phyloP scores from a whole-genome alignment of 2,888 invertebrate species.

The Plagodis dolabraria region DNA sequence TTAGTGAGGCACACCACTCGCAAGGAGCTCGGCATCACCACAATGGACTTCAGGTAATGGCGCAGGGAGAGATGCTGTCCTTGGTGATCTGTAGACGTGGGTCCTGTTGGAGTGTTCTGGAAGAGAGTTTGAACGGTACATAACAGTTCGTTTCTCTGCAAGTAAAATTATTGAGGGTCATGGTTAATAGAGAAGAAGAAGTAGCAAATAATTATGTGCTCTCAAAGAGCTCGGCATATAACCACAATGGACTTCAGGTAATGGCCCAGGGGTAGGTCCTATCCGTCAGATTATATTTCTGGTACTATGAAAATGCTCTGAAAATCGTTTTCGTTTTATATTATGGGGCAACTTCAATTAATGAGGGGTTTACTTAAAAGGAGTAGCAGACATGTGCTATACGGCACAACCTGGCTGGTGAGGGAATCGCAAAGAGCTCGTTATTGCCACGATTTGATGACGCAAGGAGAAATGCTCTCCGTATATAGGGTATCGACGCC shows the following conservation, averaged over 20 bases:
- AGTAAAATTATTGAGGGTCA: too few species aligned
- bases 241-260: conserved; percentile 95
- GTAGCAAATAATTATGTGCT: conserved; percentile 97
- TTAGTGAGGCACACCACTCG: conserved; percentile 95
- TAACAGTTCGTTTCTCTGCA: too few species aligned
- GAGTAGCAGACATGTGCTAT: conserved; percentile 99
- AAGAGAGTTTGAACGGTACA: conserved; percentile 14
- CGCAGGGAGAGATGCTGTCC: conserved; percentile 80
- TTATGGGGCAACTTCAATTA: too few species aligned
- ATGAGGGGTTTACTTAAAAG: conserved; percentile 59
- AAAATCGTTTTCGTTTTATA: background rate
- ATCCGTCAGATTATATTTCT: conserved; percentile 46
- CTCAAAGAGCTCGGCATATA: conserved; percentile 96
- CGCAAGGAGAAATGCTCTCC: conserved; percentile 80
- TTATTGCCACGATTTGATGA: conserved; percentile 97
- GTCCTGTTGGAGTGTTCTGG: conserved; percentile 43
- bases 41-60: conserved; percentile 94
- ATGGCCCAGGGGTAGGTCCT: conserved; percentile 85
- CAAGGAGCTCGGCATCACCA: conserved; percentile 95
- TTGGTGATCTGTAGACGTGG: conserved; percentile 47
- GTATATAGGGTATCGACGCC: conserved; percentile 45
- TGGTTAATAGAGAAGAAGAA: conserved; percentile 94
- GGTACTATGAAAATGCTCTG: conserved; percentile 31
- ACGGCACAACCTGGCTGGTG: conserved; percentile 98
- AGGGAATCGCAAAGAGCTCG: conserved; percentile 92